These are phyloP conservation scores for Metellina segmentata DNA, from an alignment of 2,888 invertebrate genomes.

Conservation along the genomic window DNA sequence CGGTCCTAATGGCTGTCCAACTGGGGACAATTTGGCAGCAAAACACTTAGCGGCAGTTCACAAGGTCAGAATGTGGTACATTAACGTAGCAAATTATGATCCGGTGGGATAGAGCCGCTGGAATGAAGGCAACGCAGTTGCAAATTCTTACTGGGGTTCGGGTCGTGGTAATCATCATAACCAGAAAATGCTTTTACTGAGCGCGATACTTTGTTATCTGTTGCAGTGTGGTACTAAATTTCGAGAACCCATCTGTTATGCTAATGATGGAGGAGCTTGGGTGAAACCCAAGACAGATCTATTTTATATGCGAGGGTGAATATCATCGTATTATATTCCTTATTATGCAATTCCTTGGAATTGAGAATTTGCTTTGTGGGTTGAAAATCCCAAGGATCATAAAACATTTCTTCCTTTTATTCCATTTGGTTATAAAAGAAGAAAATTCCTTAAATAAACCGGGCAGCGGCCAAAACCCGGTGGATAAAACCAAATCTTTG, in stretches of 20 bases:
- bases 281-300: constrained; percentile 13
- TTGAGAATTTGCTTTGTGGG: too few relatives aligned
- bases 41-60: constrained; percentile 49
- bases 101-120: constrained; percentile 9
- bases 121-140: constrained; percentile 6
- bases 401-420: too few relatives aligned
- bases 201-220: constrained; percentile 51
- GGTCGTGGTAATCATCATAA: constrained; percentile 44
- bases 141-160: constrained; percentile 34
- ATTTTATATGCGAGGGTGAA: not conserved
- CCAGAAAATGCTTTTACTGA: constrained; percentile 42
- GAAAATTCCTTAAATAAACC: too few relatives aligned
- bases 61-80: constrained; percentile 56
- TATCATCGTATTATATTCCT: too few relatives aligned
- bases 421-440: too few relatives aligned
- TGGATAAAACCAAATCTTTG: too few relatives aligned
- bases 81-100: constrained; percentile 44
- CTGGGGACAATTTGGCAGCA: constrained; percentile 65
- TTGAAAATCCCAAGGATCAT: too few relatives aligned
- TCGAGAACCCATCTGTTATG: constrained; percentile 19
- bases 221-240: constrained; percentile 27
- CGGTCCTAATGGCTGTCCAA: constrained; percentile 52
- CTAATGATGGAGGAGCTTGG: constrained; percentile 12
- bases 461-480: too few relatives aligned
- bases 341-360: too few relatives aligned